Conservation (phyloP, 2,113 vertebrate species). For the Vidua chalybeata region DNA sequence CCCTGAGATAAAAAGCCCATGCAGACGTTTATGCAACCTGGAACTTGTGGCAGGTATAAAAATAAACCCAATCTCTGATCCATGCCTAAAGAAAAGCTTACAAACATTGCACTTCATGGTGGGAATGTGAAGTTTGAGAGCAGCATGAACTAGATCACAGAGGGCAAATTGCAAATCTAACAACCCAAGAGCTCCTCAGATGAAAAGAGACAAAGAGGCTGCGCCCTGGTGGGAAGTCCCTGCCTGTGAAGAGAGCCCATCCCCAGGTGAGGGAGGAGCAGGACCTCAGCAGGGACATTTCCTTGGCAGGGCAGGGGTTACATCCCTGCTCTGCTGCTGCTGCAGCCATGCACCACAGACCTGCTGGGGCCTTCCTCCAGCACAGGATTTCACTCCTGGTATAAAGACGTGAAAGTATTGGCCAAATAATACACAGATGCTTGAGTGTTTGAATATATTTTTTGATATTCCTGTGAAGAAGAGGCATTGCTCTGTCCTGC, state of each 20-base stretch:
- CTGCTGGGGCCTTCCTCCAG: neutral
- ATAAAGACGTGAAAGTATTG: neutral
- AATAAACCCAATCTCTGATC: neutral
- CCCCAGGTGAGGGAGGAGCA: fast-evolving
- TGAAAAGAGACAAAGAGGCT: neutral
- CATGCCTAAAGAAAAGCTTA: neutral
- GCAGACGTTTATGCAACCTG: neutral
- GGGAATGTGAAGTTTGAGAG: neutral
- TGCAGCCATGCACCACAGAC: neutral
- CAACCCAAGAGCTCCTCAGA: neutral
- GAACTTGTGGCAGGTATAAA: neutral
- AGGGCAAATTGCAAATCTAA: neutral
- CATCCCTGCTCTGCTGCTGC: neutral
- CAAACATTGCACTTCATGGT: neutral
- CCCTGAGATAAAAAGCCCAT: neutral
- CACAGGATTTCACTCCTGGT: neutral
- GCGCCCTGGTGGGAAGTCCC: neutral
- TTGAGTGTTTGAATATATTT: neutral
- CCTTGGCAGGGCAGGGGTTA: fast-evolving
- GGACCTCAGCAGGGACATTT: neutral
- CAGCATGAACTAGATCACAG: neutral
- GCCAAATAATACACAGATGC: neutral
- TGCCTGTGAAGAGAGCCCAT: neutral
- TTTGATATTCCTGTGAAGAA: neutral
- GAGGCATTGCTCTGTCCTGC: neutral